Base-by-base conservation (phyloP, 2,888 invertebrate species). In the Geophilus truncorum region DNA sequence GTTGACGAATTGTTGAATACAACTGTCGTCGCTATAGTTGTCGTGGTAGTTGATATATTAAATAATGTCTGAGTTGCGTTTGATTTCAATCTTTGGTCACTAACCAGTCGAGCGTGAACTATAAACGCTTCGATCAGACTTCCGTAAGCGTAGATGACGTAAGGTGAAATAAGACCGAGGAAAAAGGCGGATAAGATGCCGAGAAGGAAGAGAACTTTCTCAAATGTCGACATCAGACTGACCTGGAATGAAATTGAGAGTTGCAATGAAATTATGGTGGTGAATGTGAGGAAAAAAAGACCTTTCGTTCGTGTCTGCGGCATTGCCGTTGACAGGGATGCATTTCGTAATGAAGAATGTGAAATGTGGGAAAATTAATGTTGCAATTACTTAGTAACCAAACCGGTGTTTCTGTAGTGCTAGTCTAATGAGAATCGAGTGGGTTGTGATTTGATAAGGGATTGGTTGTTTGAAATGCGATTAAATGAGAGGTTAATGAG, bases 141-240 rank as follows among this genome's bases (percentile, higher is more conserved):
- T 12, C 62, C 79, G 21, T 57, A 79, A 12, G 57, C n/a, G 21
- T 79, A 79, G 12, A 79, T 79, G 57, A 79, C 79, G 21, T 79
- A 79, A 18, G 79, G 79, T 18, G 79, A 28, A 15, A 79, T 32
- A 15, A 79, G 32, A 1, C 79, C 79, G 9, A 79, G 30, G 18
- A 79, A 23, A 32, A 79, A 23, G n/a, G 79, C 79, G 10, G 79
- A 79, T 7, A 79, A n/a, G 15, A 79, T 9, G 6, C 79, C 79
- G 28, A 79, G 28, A 12, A 30, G 15, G 18, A 79, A 79, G 6
- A 79, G 21, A 32, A 23, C 6, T 12, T 62, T 57, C 21, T 79
- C 79, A 25, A 28, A 28, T 21, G 79, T 28, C 15, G 79, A 57
- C 79, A 79, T 32, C 12, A 79, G 32, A 21, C n/a, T n/a, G 10